Conservation (phyloP, 2,113 vertebrate species). For the Apodemus speciosus region DNA sequence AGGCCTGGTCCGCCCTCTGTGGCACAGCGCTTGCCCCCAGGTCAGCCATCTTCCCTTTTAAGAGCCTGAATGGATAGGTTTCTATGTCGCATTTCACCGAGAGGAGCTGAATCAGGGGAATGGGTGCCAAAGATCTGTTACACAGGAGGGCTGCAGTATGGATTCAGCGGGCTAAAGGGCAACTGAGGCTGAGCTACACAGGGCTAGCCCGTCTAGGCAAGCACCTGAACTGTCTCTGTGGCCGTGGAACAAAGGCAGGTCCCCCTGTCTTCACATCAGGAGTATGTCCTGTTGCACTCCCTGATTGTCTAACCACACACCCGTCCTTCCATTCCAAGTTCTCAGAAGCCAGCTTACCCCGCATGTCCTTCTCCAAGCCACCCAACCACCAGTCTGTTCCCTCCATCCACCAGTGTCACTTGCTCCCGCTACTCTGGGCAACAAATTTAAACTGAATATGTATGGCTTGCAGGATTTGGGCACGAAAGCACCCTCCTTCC, state of each 20-base stretch:
- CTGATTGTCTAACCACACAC: rapidly evolving
- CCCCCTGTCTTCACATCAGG: rapidly evolving
- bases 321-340: too few species aligned
- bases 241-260: rapidly evolving
- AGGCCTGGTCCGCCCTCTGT: not conserved
- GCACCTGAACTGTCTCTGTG: too few species aligned
- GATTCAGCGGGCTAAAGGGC: rapidly evolving
- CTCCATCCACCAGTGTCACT: not conserved
- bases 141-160: too few species aligned
- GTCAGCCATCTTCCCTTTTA: not conserved
- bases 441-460: not conserved
- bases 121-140: not conserved
- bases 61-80: not conserved
- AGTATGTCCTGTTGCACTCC: rapidly evolving
- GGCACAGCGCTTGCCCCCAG: not conserved
- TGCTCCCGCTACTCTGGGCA: not conserved
- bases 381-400: not conserved
- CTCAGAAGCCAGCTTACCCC: not conserved
- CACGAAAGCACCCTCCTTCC: not conserved
- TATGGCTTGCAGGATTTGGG: too few species aligned
- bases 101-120: not conserved
- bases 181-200: too few species aligned
- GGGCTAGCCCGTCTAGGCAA: rapidly evolving
- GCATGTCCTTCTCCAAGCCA: not conserved
- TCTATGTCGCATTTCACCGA: slow-evolving; percentile 5